Percentiles rank a stretch among this genome's conserved stretches.
Evolutionary conservation across 2,797 vertebrate species (phyloP).

Genomic region (Manis javanica): DNA sequence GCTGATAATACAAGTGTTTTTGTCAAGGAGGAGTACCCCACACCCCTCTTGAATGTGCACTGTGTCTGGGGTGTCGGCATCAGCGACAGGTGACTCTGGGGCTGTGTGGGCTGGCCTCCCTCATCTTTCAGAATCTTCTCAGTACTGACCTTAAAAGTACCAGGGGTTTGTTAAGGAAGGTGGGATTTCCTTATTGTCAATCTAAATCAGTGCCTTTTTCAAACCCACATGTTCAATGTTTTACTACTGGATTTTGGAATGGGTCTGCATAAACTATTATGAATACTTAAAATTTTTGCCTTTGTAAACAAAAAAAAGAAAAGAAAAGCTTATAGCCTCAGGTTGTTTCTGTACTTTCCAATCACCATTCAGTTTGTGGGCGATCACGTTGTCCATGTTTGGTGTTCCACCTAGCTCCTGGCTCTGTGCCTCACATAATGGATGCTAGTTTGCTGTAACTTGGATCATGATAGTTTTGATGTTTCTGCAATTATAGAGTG

Average conservation of each 20-base stretch:
- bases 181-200: constrained; percentile 15
- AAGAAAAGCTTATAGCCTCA: not conserved
- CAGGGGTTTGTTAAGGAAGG: not conserved
- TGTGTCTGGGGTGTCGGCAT: not conserved
- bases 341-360: not conserved
- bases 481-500: not conserved
- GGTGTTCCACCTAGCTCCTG: not conserved
- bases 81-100: not conserved
- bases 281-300: not conserved
- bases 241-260: constrained; percentile 36
- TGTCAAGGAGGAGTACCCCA: not conserved
- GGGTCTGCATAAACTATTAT: not conserved
- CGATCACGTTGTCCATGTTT: not conserved
- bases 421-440: not conserved
- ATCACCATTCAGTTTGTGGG: not conserved
- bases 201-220: constrained; percentile 40
- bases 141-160: not conserved
- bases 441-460: not conserved
- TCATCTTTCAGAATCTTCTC: not conserved
- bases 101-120: not conserved
- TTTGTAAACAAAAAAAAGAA: constrained; percentile 22
- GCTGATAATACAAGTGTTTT: not conserved
- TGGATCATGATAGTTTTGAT: not conserved
- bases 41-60: too few relatives aligned
- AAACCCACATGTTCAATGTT: not conserved